Evolutionary conservation across 2,888 invertebrate genomes (phyloP).

Genomic region (Pseudoips prasinana): DNA sequence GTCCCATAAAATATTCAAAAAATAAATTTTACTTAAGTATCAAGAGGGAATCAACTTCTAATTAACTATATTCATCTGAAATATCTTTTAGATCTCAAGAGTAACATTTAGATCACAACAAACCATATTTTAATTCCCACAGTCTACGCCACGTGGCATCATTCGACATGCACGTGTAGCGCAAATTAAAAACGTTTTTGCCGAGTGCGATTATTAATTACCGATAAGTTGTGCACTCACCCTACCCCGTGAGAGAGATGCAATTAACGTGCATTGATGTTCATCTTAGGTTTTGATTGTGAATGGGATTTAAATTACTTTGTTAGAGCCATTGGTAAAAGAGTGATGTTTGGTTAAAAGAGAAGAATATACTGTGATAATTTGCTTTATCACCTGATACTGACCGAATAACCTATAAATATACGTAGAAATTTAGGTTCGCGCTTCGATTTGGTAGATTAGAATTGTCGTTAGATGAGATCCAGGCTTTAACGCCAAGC

Average conservation of each 20-base stretch:
- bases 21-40: too few relatives aligned
- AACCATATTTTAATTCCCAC: conserved; percentile 33
- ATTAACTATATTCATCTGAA: too few relatives aligned
- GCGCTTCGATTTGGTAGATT: too few relatives aligned
- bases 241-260: conserved; percentile 56
- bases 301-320: conserved; percentile 8
- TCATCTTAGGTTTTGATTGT: conserved; percentile 27
- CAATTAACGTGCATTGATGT: conserved; percentile 52
- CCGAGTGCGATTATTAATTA: conserved; percentile 65
- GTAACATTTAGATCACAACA: conserved; percentile 9
- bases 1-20: too few relatives aligned
- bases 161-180: conserved; percentile 69
- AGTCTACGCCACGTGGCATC: conserved; percentile 55
- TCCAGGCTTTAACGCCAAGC: too few relatives aligned
- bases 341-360: too few relatives aligned
- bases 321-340: background rate
- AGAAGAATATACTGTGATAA: too few relatives aligned
- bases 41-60: too few relatives aligned
- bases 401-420: too few relatives aligned
- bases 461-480: too few relatives aligned
- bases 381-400: too few relatives aligned
- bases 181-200: conserved; percentile 74
- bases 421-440: too few relatives aligned
- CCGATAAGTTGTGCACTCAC: conserved; percentile 45
- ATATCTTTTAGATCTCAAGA: background rate